Percentiles rank a stretch among this genome's conserved stretches.
phyloP scores from a whole-genome alignment of 1,140 invertebrate species.

The Sinella curviseta region DNA sequence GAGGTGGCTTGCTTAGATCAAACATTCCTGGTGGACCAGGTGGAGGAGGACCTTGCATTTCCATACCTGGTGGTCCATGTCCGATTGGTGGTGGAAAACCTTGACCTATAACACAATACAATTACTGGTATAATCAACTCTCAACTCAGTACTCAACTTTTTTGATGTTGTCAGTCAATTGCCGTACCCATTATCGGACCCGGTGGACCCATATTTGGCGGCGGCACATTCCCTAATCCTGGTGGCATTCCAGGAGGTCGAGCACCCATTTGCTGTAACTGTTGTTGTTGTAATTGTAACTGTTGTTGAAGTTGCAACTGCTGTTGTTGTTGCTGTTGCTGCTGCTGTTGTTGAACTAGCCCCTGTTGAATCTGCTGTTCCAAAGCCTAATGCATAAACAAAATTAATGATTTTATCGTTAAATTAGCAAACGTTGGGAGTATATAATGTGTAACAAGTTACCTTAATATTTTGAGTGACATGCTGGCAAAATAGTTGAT shows the following conservation, averaged over 20 bases:
- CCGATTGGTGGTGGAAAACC: constrained; percentile 59
- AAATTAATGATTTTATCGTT: constrained; percentile 9
- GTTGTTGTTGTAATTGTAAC: constrained; percentile 59
- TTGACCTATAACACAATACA: constrained; percentile 60
- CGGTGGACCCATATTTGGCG: constrained; percentile 34
- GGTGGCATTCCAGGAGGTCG: constrained; percentile 49
- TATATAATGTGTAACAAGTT: neutral
- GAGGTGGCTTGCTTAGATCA: constrained; percentile 76
- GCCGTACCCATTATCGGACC: neutral
- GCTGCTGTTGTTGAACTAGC: constrained; percentile 40
- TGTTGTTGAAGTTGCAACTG: constrained; percentile 63
- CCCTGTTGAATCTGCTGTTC: constrained; percentile 47
- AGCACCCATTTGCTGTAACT: constrained; percentile 47
- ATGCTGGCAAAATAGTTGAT: constrained; percentile 91
- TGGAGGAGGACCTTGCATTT: neutral
- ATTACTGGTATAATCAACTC: neutral
- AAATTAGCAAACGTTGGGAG: neutral
- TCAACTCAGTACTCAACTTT: no score
- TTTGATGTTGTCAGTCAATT: no score
- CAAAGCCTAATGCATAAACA: constrained; percentile 16
- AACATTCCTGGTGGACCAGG: constrained; percentile 8
- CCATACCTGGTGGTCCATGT: constrained; percentile 3
- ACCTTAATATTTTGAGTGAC: constrained; percentile 82
- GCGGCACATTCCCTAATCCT: constrained; percentile 31
- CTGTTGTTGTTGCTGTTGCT: constrained; percentile 58